Evolutionary conservation across 2,113 vertebrate species (phyloP), one percentile per base, ranked within the genome.

Genomic region (Podarcis muralis): DNA sequence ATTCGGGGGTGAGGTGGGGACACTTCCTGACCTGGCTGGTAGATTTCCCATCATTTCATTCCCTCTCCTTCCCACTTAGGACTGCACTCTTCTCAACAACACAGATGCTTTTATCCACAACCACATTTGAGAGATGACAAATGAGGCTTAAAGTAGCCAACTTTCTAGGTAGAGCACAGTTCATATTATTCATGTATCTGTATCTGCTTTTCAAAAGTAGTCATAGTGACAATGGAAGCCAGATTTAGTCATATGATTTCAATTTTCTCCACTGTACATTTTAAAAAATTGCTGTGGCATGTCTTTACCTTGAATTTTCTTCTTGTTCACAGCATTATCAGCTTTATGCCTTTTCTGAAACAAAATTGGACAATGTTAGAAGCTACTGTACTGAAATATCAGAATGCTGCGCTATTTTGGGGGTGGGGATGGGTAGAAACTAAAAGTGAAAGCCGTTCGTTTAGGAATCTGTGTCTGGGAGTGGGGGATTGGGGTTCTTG

Each of bases 341-440:
- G 99, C 98, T 90, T 99, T 99, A 95, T 99, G 98, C 6, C 98
- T 98, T 97, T 99, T 99, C 99, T 99, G 95, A 91, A 94, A 93
- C 69, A 94, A 89, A 96, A 96, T 95, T 90, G 22, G 69, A 95
- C 79, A 72, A 89, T 27, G 85, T 96, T 95, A 95, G 23, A 94
- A 9, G 18, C 9, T 30, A 83, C 7, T 72, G 18, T 75, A 57
- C 65, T 48, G 18, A 86, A 1, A 66, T 92, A 1, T n/a, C 30
- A 48, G 86, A 82, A 57, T 16, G 91, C 75, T 93, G 77, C n/a
- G 83, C 1, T 90, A 0, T 74, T 90, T 2, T 69, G n/a, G 48
- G 48, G 48, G 3, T 74, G 80, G 82, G 85, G 1, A 16, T 53
- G 48, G 48, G 48, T 53, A 40, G 15, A 43, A 40, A 75, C 20